A percentile compares a stretch with the other conserved stretches of the same genome.
Conservation (phyloP, 1,140 invertebrate genomes). For the Drosophila novamexicana region DNA sequence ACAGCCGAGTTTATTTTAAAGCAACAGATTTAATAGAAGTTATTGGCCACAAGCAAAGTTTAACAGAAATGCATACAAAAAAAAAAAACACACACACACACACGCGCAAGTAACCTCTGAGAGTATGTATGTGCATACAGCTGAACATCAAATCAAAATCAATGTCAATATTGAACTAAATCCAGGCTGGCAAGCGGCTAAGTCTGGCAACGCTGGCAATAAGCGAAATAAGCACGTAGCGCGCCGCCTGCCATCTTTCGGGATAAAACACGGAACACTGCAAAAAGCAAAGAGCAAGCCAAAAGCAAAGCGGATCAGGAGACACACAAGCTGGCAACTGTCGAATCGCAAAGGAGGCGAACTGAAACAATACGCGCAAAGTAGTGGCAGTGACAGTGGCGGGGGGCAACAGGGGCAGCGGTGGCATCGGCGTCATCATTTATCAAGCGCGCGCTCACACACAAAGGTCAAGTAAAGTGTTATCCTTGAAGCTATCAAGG, state of each 20-base stretch:
- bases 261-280: constrained; percentile 13
- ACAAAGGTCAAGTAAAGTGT: constrained; percentile 75
- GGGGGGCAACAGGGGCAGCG: not conserved
- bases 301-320: constrained; percentile 3
- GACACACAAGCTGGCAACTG: constrained; percentile 22
- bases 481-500: constrained; percentile 69
- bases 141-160: constrained; percentile 64
- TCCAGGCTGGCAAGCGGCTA: constrained; percentile 61
- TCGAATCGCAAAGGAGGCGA: constrained; percentile 50
- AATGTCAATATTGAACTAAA: constrained; percentile 74
- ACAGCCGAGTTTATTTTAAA: not conserved
- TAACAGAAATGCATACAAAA: not conserved
- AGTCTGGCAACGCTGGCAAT: constrained; percentile 54
- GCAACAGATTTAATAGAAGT: not conserved
- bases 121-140: constrained; percentile 2
- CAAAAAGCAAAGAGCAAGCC: not conserved
- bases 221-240: constrained; percentile 67
- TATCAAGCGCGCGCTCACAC: constrained; percentile 56
- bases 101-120: not conserved
- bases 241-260: constrained; percentile 15
- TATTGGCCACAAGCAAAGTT: not conserved
- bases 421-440: constrained; percentile 62
- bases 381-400: constrained; percentile 9
- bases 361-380: constrained; percentile 64
- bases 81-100: not conserved